Conservation (phyloP, 2,797 vertebrate genomes). For the Hyperoplus immaculatus region DNA sequence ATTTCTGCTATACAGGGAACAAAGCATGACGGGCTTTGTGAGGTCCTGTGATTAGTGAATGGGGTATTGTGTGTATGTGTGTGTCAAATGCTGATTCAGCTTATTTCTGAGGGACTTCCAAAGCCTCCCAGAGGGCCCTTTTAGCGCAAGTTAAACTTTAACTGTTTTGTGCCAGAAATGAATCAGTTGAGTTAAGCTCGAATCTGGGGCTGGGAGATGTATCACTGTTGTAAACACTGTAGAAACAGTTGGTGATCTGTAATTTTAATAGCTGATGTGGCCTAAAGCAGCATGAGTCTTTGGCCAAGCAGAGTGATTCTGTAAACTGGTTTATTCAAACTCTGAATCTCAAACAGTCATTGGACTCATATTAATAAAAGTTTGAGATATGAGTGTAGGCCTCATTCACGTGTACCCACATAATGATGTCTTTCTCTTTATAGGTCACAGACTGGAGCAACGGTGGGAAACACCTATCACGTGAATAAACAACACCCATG, state of each 20-base stretch:
- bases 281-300: conserved; percentile 6
- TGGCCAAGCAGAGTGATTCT: neutral
- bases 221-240: conserved; percentile 28
- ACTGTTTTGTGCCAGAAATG: conserved; percentile 87
- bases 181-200: conserved; percentile 44
- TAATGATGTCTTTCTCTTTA: conserved; percentile 62
- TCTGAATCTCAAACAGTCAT: neutral
- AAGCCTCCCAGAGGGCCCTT: conserved; percentile 78
- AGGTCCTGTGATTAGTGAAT: conserved; percentile 82
- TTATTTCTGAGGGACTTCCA: conserved; percentile 86
- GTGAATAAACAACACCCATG: conserved; percentile 91
- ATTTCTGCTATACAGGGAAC: conserved; percentile 62
- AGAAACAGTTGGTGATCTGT: conserved; percentile 40
- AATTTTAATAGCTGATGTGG: conserved; percentile 23
- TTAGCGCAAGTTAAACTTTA: conserved; percentile 96
- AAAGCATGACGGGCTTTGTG: conserved; percentile 78
- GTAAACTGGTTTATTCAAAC: conserved; percentile 18
- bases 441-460: conserved; percentile 82
- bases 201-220: conserved; percentile 51
- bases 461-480: conserved; percentile 87
- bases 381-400: neutral
- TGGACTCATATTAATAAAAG: neutral
- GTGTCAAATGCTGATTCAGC: conserved; percentile 91
- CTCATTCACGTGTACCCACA: conserved; percentile 6
- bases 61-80: conserved; percentile 80